Conservation (phyloP, 2,888 invertebrate genomes). For the Hypolimnas misippus region DNA sequence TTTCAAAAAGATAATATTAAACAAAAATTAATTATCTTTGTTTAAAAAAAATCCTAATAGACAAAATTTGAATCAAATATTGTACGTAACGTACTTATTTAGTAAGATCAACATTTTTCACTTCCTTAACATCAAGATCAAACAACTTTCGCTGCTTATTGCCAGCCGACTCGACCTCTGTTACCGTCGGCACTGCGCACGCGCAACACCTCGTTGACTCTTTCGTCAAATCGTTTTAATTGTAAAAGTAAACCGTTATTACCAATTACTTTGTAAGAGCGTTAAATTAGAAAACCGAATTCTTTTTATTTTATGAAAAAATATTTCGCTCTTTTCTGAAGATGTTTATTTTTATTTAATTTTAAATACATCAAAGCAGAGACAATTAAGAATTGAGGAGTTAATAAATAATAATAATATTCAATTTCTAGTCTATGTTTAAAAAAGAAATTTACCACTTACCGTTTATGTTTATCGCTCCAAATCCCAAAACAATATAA, state of each 20-base stretch:
- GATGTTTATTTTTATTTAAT: not conserved
- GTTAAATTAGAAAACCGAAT: not conserved
- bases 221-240: constrained; percentile 6
- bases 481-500: constrained; percentile 80
- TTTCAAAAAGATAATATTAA: not conserved
- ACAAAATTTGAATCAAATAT: not conserved
- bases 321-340: not conserved
- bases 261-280: not conserved
- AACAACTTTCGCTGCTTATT: constrained; percentile 77
- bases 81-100: not conserved
- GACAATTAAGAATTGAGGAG: too few relatives aligned
- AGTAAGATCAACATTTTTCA: constrained; percentile 46
- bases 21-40: not conserved
- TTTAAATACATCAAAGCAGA: too few relatives aligned
- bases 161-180: constrained; percentile 47
- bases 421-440: constrained; percentile 22
- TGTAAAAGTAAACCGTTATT: not conserved
- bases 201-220: constrained; percentile 45
- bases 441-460: constrained; percentile 61
- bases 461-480: constrained; percentile 78
- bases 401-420: constrained; percentile 10
- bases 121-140: constrained; percentile 75
- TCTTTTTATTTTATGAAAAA: not conserved
- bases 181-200: constrained; percentile 43
- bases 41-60: not conserved